These are phyloP conservation scores for Eledona agricola DNA, from an alignment of 2,888 invertebrate genomes.

Conservation along the genomic window DNA sequence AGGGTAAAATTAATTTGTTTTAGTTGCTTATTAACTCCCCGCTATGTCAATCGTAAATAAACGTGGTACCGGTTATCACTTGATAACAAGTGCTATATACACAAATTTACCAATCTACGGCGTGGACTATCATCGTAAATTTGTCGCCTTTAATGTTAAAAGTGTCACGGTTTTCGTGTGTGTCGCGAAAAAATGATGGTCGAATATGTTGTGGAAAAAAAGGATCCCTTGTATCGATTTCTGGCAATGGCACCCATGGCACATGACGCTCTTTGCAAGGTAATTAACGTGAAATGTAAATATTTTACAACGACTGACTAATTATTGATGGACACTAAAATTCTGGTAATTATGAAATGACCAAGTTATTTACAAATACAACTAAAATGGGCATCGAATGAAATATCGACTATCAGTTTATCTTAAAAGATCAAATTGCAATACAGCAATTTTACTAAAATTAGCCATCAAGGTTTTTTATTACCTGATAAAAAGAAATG, in stretches of 20 bases:
- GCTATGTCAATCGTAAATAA: conserved; percentile 21
- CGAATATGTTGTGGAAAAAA: conserved; percentile 52
- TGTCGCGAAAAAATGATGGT: conserved; percentile 54
- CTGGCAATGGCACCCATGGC: conserved; percentile 48
- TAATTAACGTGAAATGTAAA: no score
- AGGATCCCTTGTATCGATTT: conserved; percentile 51
- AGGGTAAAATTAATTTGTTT: conserved; percentile 31
- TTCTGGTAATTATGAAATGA: no score
- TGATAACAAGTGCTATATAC: conserved; percentile 25
- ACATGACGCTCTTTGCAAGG: conserved; percentile 43
- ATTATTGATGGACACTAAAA: no score
- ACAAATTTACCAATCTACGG: conserved; percentile 23
- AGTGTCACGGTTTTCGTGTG: conserved; percentile 19
- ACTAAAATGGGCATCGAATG: no score
- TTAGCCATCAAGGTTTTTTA: no score
- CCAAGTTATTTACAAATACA: no score
- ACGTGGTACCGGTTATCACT: conserved; percentile 14
- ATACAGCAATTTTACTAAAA: no score
- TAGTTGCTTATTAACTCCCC: conserved; percentile 3
- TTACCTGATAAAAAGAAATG: no score
- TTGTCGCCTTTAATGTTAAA: conserved; percentile 31
- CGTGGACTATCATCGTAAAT: conserved; percentile 14
- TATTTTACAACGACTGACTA: no score
- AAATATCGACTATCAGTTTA: no score
- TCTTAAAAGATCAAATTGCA: no score